These are phyloP conservation scores for Drosophila melanogaster DNA, from an alignment of 1,140 invertebrate genomes.

Conservation along the genomic window DNA sequence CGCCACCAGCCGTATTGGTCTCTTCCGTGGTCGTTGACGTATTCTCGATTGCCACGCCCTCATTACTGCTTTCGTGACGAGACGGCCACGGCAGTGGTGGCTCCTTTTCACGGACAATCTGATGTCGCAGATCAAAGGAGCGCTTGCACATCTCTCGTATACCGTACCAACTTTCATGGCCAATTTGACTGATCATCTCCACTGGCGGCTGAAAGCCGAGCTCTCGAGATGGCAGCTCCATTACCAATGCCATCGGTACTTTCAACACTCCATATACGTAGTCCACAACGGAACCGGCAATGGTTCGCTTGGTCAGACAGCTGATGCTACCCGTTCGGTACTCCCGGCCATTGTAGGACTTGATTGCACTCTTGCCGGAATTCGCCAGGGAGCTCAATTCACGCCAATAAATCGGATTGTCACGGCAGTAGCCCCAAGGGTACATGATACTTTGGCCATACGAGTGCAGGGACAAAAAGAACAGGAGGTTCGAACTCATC, in stretches of 20 bases:
- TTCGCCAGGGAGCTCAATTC: slow-evolving; percentile 80
- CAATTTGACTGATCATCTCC: slow-evolving; percentile 87
- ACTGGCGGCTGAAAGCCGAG: slow-evolving; percentile 88
- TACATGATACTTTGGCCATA: slow-evolving; percentile 88
- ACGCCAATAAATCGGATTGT: slow-evolving; percentile 67
- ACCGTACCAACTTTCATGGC: slow-evolving; percentile 85
- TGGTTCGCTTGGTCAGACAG: slow-evolving; percentile 85
- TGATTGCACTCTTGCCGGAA: slow-evolving; percentile 85
- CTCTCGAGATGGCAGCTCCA: slow-evolving; percentile 88
- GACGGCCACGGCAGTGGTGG: slow-evolving; percentile 31
- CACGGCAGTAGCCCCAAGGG: slow-evolving; percentile 86
- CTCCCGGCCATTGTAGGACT: slow-evolving; percentile 85
- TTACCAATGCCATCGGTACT: slow-evolving; percentile 88
- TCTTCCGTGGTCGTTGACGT: not conserved
- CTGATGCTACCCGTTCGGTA: slow-evolving; percentile 82
- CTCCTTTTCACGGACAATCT: slow-evolving; percentile 51
- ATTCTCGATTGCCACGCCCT: not conserved
- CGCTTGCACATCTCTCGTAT: slow-evolving; percentile 81
- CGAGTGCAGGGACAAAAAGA: slow-evolving; percentile 90
- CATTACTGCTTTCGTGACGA: not conserved
- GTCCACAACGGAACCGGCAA: slow-evolving; percentile 89
- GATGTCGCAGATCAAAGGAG: slow-evolving; percentile 58
- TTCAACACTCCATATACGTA: slow-evolving; percentile 88
- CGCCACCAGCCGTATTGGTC: not conserved
- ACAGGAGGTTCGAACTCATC: slow-evolving; percentile 85